Percentiles rank a stretch among this genome's conserved stretches.
Evolutionary conservation across 2,797 vertebrate genomes (phyloP).

Genomic region (Acomys russatus): DNA sequence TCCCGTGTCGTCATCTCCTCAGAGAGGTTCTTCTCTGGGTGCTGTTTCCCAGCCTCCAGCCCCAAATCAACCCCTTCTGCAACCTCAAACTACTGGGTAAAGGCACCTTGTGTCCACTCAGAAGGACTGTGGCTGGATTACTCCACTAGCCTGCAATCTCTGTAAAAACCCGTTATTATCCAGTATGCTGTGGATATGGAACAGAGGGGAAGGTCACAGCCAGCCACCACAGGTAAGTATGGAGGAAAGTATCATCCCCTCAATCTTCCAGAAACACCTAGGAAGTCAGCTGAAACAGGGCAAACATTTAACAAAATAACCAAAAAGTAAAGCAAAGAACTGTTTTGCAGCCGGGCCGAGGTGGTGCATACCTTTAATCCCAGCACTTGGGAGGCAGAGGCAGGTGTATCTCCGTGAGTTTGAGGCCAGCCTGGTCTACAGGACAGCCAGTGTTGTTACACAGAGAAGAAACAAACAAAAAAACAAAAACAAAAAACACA

Average conservation of each 20-base stretch:
- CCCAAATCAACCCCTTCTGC: conserved; percentile 46
- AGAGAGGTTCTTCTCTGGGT: too few relatives aligned
- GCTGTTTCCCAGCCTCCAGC: neutral
- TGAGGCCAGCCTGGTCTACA: too few relatives aligned
- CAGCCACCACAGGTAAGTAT: conserved; percentile 30
- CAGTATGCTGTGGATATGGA: neutral
- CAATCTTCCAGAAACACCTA: conserved; percentile 42
- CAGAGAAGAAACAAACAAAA: too few relatives aligned
- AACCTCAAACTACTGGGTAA: conserved; percentile 22
- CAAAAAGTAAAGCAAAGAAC: conserved; percentile 57
- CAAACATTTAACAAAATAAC: conserved; percentile 28
- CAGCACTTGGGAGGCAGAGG: too few relatives aligned
- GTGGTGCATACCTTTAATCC: too few relatives aligned
- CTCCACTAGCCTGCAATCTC: neutral
- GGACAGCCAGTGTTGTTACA: too few relatives aligned
- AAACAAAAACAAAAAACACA: too few relatives aligned
- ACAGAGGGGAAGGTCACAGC: conserved; percentile 9
- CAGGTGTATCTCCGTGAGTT: too few relatives aligned
- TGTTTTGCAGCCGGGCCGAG: neutral
- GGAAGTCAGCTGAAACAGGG: conserved; percentile 51
- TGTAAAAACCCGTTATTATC: conserved; percentile 1
- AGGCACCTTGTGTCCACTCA: neutral
- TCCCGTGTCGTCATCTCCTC: neutral
- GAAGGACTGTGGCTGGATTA: neutral
- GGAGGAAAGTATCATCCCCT: neutral